A percentile compares a stretch with the other conserved stretches of the same genome.
Evolutionary conservation across 2,797 vertebrate species (phyloP).

Genomic region (Brachyalestes nurse): DNA sequence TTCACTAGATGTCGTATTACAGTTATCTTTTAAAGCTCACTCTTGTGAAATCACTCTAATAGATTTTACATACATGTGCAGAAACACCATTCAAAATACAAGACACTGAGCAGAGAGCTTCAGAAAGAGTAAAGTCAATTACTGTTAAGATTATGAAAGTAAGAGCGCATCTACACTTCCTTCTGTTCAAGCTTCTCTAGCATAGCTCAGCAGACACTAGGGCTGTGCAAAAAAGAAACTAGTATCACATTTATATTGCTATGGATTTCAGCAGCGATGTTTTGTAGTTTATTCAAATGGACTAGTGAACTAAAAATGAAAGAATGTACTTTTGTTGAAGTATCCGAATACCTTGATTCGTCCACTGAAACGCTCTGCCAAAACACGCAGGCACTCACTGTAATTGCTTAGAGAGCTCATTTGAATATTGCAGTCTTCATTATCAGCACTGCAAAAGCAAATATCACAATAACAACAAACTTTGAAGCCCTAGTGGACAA

Average conservation of each 20-base stretch:
- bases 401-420: not conserved
- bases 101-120: not conserved
- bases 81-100: not conserved
- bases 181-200: too few relatives aligned
- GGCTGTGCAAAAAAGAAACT: too few relatives aligned
- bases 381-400: not conserved
- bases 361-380: not conserved
- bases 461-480: not conserved
- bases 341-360: not conserved
- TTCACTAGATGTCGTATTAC: too few relatives aligned
- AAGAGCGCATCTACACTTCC: too few relatives aligned
- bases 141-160: too few relatives aligned
- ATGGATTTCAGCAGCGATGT: too few relatives aligned
- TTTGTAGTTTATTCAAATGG: too few relatives aligned
- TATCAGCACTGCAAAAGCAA: not conserved
- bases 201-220: too few relatives aligned
- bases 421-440: too few relatives aligned
- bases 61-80: not conserved
- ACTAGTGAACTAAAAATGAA: too few relatives aligned
- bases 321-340: too few relatives aligned
- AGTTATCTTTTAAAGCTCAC: not conserved
- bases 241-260: too few relatives aligned
- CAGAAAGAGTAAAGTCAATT: not conserved
- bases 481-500: not conserved
- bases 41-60: not conserved